Evolutionary conservation across 2,888 invertebrate genomes (phyloP).

Genomic region (Dolichomitus sp.): DNA sequence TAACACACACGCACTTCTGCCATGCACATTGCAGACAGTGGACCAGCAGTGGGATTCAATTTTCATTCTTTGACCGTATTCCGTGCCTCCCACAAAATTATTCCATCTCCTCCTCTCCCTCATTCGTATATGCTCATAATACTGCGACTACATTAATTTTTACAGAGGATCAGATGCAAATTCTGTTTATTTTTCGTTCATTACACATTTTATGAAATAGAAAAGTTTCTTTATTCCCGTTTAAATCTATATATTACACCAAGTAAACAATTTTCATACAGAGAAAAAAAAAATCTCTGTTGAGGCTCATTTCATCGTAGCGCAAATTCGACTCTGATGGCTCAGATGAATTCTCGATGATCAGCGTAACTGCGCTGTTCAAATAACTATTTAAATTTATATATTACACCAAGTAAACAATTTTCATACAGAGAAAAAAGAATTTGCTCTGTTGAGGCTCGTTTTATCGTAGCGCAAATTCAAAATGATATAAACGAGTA

Average conservation of each 20-base stretch:
- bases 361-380: no score
- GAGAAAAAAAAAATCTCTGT: no score
- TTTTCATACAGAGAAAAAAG: no score
- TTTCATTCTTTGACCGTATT: conserved; percentile 50
- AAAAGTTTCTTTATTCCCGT: background rate
- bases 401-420: no score
- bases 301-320: no score
- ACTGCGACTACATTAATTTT: conserved; percentile 28
- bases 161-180: background rate
- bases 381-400: no score
- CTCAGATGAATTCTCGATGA: no score
- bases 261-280: no score
- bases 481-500: background rate
- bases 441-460: no score
- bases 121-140: conserved; percentile 25
- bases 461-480: background rate
- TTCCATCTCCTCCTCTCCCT: conserved; percentile 15
- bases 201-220: background rate
- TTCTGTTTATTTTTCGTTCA: background rate
- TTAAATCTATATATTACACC: no score
- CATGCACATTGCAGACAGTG: background rate
- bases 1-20: background rate
- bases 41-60: conserved; percentile 33
- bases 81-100: conserved; percentile 30
- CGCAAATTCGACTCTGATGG: no score